Conservation (phyloP, 2,888 invertebrate species). For the Philonicus albiceps region DNA sequence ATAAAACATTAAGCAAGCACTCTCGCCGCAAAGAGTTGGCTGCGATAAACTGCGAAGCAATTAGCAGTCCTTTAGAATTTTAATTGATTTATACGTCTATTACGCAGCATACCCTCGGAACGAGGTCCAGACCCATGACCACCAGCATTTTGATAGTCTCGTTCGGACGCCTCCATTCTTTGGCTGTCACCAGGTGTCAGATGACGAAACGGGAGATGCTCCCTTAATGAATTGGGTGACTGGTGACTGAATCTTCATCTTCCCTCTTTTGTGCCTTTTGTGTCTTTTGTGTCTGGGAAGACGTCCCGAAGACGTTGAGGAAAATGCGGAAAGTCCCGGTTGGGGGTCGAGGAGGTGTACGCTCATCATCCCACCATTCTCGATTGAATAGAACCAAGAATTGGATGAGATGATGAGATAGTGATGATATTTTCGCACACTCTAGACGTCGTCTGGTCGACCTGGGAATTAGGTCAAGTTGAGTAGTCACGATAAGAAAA, state of each 20-base stretch:
- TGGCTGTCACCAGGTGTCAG: background rate
- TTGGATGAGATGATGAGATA: background rate
- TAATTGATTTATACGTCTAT: background rate
- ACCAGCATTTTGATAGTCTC: background rate
- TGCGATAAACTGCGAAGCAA: background rate
- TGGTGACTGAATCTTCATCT: background rate
- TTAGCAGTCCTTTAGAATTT: background rate
- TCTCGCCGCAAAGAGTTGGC: background rate
- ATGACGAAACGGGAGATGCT: background rate
- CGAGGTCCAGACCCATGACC: background rate
- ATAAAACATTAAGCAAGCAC: background rate
- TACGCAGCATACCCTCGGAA: background rate
- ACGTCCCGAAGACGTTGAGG: background rate
- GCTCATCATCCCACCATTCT: background rate
- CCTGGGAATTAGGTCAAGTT: slow-evolving; percentile 19
- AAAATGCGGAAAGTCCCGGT: background rate
- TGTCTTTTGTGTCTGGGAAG: background rate
- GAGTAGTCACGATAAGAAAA: slow-evolving; percentile 1
- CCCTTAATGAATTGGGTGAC: background rate
- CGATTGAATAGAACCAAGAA: background rate
- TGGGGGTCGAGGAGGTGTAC: background rate
- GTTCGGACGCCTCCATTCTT: background rate
- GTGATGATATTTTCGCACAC: background rate
- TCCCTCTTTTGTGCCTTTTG: background rate
- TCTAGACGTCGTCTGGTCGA: background rate